These are phyloP conservation scores for Diadophis punctatus DNA, from an alignment of 2,113 vertebrate genomes.

Conservation along the genomic window DNA sequence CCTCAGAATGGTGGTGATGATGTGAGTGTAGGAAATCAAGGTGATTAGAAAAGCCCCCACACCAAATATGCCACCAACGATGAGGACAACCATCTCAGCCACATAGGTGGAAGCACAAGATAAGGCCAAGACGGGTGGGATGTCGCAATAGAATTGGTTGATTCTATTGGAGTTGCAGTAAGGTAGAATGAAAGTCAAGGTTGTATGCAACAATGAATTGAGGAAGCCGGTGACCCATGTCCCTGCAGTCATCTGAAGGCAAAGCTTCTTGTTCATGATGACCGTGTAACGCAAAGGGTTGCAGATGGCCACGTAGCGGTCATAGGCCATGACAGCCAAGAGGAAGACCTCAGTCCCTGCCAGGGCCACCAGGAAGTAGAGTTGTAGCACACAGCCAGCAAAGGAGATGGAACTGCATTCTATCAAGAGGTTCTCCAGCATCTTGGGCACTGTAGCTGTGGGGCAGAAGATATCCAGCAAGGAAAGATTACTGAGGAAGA, in stretches of 20 bases:
- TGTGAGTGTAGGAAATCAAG: constrained; percentile 29
- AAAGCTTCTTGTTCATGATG: constrained; percentile 18
- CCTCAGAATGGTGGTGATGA: constrained; percentile 17
- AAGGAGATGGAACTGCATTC: constrained; percentile 32
- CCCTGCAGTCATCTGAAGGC: background rate
- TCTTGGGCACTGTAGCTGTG: background rate
- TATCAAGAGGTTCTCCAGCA: background rate
- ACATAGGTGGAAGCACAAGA: constrained; percentile 3
- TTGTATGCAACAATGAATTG: constrained; percentile 10
- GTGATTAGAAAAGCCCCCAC: constrained; percentile 21
- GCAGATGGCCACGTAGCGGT: constrained; percentile 57
- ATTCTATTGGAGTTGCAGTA: background rate
- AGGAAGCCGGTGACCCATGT: background rate
- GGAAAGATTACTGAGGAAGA: background rate
- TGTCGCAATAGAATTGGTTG: constrained; percentile 55
- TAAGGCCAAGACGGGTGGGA: constrained; percentile 22
- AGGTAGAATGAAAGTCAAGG: background rate
- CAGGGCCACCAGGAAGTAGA: constrained; percentile 38
- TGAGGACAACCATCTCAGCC: constrained; percentile 14
- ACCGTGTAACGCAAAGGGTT: constrained; percentile 39
- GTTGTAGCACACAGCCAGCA: constrained; percentile 41
- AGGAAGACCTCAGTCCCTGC: constrained; percentile 48
- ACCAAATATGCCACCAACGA: constrained; percentile 25
- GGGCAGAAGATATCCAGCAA: background rate
- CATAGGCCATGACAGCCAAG: constrained; percentile 42